Base-by-base conservation (phyloP, 2,888 invertebrate genomes). In the Tipula vernalis region DNA sequence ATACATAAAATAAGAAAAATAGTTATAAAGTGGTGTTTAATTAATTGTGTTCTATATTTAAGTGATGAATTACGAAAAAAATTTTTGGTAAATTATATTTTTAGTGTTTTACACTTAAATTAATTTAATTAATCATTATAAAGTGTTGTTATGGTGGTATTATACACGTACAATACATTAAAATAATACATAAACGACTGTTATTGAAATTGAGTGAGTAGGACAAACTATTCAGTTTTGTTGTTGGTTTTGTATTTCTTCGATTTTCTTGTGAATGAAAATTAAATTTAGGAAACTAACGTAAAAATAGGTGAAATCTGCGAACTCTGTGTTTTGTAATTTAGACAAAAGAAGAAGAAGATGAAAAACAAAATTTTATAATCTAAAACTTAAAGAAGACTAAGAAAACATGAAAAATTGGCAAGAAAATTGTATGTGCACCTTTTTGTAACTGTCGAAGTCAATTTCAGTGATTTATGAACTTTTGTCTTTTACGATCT, bases 121-220 rank as follows among this genome's bases (percentile, higher is more conserved):
- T 71, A 71, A 71, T 71, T 71, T 71, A 71, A 71, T 71, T 71
- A 71, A 71, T 71, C 10, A 15, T 8, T 15, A 57, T 57, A 15
- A 15, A 15, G 51, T 57, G 51, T 15, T 57, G 51, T 57, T 6
- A 28, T 57, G 51, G 15, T 57, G 15, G 6, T 57, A 15, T 51
- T 10, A 42, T 41, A 41, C 41, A 28, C 28, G 39, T 6, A 39
- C 3, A 10, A 51, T 51, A 71, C 71, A 28, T 71, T 28, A 71
- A 28, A 51, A 71, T 57, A 71, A 71, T 71, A 71, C 5, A 71
- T 28, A 39, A 39, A 71, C 57, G 10, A 71, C 28, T 71, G 71
- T 71, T 71, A 71, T 71, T 71, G 71, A 71, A 71, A 71, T 71
- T 71, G 71, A 71, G 71, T 71, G 71, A 71, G 71, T 71, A 71